Percentiles rank a stretch among this genome's conserved stretches.
These are phyloP conservation scores for Malurus melanocephalus DNA, from an alignment of 2,113 vertebrate genomes.

Conservation along the genomic window DNA sequence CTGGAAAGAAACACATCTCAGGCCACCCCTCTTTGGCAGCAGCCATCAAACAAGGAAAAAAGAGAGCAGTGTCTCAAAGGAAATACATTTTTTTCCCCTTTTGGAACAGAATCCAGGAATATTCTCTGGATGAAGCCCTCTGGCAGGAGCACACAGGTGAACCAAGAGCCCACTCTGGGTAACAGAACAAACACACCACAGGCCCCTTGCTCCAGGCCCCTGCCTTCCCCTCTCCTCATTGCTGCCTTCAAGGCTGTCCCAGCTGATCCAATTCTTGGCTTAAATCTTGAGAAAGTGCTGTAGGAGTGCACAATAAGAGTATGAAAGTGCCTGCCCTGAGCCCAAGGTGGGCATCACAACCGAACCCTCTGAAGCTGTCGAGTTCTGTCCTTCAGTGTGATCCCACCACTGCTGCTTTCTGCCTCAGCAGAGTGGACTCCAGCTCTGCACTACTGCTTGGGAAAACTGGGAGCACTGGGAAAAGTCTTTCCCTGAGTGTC, in stretches of 20 bases:
- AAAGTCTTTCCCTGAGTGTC: not conserved
- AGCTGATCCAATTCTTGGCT: not conserved
- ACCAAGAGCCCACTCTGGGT: constrained; percentile 12
- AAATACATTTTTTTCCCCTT: not conserved
- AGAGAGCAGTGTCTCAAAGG: constrained; percentile 9
- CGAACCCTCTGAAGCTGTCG: not conserved
- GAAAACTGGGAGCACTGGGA: not conserved
- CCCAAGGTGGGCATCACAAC: not conserved
- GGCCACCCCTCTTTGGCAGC: constrained; percentile 23
- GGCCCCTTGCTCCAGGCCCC: not conserved
- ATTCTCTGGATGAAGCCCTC: not conserved
- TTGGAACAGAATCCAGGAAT: constrained; percentile 18
- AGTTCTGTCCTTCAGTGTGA: not conserved
- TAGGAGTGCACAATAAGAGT: not conserved
- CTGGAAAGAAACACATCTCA: constrained; percentile 32
- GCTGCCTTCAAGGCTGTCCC: not conserved
- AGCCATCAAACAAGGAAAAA: not conserved
- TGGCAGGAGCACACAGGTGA: constrained; percentile 46
- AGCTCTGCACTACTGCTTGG: not conserved
- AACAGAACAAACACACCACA: not conserved
- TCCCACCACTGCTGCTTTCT: not conserved
- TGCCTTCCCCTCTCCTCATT: not conserved
- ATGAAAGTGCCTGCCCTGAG: not conserved
- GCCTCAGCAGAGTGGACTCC: not conserved
- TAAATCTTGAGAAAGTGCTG: not conserved